These are phyloP conservation scores for Adoxophyes honmai DNA, from an alignment of 1,140 invertebrate genomes.

Conservation along the genomic window DNA sequence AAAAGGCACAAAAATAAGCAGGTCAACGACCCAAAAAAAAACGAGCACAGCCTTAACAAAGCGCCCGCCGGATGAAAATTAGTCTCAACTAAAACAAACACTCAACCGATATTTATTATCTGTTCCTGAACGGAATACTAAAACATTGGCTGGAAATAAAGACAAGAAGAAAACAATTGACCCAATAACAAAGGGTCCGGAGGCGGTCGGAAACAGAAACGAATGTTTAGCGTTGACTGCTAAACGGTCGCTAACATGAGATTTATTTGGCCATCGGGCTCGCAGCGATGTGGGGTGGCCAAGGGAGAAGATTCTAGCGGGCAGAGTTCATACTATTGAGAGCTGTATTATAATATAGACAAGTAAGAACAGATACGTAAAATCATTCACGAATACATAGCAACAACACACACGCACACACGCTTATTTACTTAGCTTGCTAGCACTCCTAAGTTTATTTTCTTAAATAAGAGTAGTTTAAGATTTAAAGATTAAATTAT, in stretches of 20 bases:
- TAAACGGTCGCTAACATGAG: slow-evolving; percentile 19
- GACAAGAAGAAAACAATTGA: slow-evolving; percentile 15
- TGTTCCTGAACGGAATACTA: slow-evolving; percentile 13
- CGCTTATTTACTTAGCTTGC: no score
- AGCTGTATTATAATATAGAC: no score
- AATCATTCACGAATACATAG: no score
- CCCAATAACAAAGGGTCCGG: slow-evolving; percentile 10
- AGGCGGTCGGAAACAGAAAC: slow-evolving; percentile 18
- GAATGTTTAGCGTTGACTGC: slow-evolving; percentile 19
- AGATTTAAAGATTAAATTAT: no score
- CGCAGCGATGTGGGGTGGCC: neutral
- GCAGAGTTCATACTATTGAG: no score
- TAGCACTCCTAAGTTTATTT: no score
- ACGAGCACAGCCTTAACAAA: no score
- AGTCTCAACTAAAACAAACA: slow-evolving; percentile 10
- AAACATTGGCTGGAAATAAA: slow-evolving; percentile 11
- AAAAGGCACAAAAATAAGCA: no score
- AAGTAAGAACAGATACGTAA: no score
- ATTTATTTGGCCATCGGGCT: slow-evolving; percentile 16
- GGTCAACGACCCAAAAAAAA: no score
- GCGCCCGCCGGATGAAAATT: neutral
- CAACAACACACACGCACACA: no score
- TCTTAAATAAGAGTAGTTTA: no score
- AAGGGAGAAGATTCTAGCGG: neutral
- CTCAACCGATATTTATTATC: slow-evolving; percentile 11